phyloP scores from a whole-genome alignment of 2,113 vertebrate species.

The Helogale parvula region DNA sequence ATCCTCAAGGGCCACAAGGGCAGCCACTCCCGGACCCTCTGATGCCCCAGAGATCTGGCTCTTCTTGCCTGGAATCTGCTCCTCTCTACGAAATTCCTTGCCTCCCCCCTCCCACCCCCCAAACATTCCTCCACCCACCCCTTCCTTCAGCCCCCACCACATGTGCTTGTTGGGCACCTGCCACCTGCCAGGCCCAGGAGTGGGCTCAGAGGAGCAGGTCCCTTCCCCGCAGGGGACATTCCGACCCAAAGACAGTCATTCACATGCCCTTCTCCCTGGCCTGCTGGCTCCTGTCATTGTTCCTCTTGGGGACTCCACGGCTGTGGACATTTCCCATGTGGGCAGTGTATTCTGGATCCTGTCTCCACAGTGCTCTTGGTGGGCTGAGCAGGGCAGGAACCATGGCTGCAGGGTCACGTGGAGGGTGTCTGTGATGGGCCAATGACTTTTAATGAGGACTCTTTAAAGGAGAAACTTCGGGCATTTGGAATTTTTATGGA shows the following conservation, averaged over 20 bases:
- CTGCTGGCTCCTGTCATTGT: neutral
- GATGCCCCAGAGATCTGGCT: fast-evolving
- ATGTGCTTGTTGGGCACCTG: neutral
- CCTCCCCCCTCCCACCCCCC: fast-evolving
- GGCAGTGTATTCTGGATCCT: neutral
- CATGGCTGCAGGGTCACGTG: neutral
- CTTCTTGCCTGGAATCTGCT: neutral
- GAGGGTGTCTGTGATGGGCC: neutral
- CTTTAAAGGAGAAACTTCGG: neutral
- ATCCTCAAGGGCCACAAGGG: neutral
- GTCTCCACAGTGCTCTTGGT: neutral
- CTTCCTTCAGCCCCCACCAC: neutral
- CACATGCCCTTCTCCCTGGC: neutral
- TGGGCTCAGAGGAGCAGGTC: neutral
- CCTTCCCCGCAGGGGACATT: neutral
- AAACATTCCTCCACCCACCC: fast-evolving
- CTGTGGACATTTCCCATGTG: fast-evolving
- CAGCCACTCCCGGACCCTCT: neutral
- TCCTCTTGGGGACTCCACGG: neutral
- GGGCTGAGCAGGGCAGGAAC: neutral
- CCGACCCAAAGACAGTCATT: fast-evolving
- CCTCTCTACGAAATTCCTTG: neutral
- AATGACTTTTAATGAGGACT: neutral
- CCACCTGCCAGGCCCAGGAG: neutral
- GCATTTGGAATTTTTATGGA: too few species aligned